A percentile compares a stretch with the other conserved stretches of the same genome.
Evolutionary conservation across 2,113 vertebrate species (phyloP).

Genomic region (Poeciliopsis retropinna): DNA sequence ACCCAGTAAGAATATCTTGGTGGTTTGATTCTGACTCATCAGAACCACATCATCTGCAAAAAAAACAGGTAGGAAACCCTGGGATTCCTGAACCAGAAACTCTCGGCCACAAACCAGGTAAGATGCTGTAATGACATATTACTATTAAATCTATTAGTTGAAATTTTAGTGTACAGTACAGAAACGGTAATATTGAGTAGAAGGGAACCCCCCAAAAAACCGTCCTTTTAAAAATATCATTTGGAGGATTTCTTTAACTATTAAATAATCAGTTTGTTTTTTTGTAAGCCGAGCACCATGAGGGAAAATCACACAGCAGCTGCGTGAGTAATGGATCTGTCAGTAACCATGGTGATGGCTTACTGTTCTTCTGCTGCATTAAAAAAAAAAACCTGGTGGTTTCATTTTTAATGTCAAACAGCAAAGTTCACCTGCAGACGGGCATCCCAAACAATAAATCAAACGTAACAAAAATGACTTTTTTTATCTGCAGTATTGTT

Average conservation of each 20-base stretch:
- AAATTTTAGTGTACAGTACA: too few relatives aligned
- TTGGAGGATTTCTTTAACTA: not conserved
- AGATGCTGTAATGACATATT: too few relatives aligned
- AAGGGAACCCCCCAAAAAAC: too few relatives aligned
- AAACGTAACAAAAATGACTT: not conserved
- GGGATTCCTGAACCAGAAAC: too few relatives aligned
- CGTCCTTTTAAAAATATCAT: too few relatives aligned
- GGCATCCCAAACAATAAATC: not conserved
- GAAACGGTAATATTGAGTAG: too few relatives aligned
- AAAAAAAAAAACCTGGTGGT: not conserved
- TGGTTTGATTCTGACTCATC: too few relatives aligned
- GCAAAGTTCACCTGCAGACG: not conserved
- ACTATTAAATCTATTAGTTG: too few relatives aligned
- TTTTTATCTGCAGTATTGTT: not conserved
- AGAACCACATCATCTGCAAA: too few relatives aligned
- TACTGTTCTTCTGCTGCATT: not conserved
- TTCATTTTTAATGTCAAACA: not conserved
- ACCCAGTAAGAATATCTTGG: too few relatives aligned
- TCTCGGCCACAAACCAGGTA: too few relatives aligned
- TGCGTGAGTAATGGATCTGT: not conserved
- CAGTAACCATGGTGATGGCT: not conserved
- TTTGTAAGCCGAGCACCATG: not conserved
- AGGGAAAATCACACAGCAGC: not conserved
- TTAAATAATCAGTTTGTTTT: not conserved
- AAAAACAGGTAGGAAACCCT: too few relatives aligned